Conservation (phyloP, 2,888 invertebrate species). For the Pristionchus japonicus region DNA sequence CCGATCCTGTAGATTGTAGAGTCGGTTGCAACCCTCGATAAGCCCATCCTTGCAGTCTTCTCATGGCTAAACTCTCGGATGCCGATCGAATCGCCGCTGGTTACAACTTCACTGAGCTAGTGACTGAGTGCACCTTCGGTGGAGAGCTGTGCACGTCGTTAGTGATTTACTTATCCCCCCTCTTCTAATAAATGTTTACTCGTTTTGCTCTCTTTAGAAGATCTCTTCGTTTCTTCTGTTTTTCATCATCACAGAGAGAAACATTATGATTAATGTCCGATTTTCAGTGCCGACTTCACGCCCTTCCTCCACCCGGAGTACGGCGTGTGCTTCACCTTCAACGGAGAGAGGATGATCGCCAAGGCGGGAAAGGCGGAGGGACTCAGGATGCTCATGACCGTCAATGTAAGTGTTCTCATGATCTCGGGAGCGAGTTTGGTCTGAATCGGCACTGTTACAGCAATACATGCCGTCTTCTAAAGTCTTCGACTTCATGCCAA, state of each 20-base stretch:
- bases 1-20: background rate
- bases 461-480: background rate
- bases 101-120: background rate
- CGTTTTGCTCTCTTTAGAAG: too few relatives aligned
- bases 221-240: too few relatives aligned
- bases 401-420: constrained; percentile 34
- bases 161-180: background rate
- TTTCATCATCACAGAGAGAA: too few relatives aligned
- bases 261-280: too few relatives aligned
- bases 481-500: constrained; percentile 26
- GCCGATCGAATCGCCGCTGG: constrained; percentile 10
- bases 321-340: constrained; percentile 38
- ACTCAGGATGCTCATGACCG: constrained; percentile 28
- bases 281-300: constrained; percentile 26
- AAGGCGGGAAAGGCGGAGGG: background rate
- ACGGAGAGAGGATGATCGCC: background rate
- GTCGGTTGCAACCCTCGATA: too few relatives aligned
- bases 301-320: constrained; percentile 43
- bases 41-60: background rate
- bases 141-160: constrained; percentile 18
- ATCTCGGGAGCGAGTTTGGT: too few relatives aligned
- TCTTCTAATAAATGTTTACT: background rate
- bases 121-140: constrained; percentile 36
- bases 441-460: background rate
- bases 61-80: constrained; percentile 15